These are phyloP conservation scores for Alsophila aescularia DNA, from an alignment of 2,888 invertebrate species.

Conservation along the genomic window DNA sequence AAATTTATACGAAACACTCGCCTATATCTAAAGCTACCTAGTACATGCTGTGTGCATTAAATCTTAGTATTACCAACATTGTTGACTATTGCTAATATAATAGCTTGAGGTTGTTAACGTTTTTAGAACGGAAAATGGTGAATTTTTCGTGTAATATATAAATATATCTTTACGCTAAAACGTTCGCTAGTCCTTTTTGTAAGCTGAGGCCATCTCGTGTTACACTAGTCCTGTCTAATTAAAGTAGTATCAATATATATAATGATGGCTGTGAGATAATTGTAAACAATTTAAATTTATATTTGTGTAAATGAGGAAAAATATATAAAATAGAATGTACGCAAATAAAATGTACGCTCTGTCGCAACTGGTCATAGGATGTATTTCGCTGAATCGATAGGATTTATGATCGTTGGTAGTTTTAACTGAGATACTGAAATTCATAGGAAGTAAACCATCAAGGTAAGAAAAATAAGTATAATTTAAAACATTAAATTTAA, in stretches of 20 bases:
- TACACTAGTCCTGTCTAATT: conserved; percentile 81
- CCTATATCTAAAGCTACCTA: conserved; percentile 67
- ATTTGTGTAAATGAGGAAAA: conserved; percentile 76
- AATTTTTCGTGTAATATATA: conserved; percentile 79
- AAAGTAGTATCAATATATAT: conserved; percentile 84
- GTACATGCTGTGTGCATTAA: conserved; percentile 77
- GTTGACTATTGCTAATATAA: conserved; percentile 81
- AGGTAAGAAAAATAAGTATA: too few species aligned
- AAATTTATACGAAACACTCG: conserved; percentile 27
- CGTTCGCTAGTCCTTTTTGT: conserved; percentile 82
- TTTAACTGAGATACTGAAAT: neutral
- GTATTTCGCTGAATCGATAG: conserved; percentile 37
- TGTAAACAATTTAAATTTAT: conserved; percentile 83
- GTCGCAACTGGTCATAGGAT: conserved; percentile 56
- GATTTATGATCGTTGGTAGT: conserved; percentile 27
- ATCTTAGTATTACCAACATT: conserved; percentile 82
- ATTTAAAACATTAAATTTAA: too few species aligned
- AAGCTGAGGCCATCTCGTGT: conserved; percentile 80
- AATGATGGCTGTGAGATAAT: conserved; percentile 85
- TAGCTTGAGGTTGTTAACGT: conserved; percentile 84
- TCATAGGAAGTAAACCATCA: too few species aligned
- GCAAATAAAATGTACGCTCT: conserved; percentile 51
- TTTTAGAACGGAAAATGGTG: conserved; percentile 80
- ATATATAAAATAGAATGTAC: conserved; percentile 60
- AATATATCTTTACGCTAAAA: conserved; percentile 71